Evolutionary conservation across 2,888 invertebrate genomes (phyloP).

Genomic region (Sphinx pinastri): DNA sequence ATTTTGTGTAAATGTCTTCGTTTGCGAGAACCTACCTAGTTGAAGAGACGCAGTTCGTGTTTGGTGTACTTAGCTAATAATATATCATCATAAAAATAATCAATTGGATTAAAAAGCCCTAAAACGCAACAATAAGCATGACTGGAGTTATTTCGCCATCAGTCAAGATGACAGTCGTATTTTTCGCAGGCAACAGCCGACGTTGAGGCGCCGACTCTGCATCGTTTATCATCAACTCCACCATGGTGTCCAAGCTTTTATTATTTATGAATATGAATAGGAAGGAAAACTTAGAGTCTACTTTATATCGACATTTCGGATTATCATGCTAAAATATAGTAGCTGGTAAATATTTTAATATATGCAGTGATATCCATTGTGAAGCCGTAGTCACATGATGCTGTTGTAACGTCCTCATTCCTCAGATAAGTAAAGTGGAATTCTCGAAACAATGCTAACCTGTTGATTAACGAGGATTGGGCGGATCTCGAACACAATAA

Average conservation of each 20-base stretch:
- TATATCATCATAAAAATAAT: not conserved
- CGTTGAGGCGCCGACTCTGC: conserved; percentile 71
- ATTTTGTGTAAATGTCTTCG: not conserved
- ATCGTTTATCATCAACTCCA: conserved; percentile 78
- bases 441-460: too few relatives aligned
- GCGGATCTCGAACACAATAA: too few relatives aligned
- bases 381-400: too few relatives aligned
- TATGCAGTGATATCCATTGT: too few relatives aligned
- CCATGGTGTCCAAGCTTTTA: conserved; percentile 65
- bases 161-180: conserved; percentile 82
- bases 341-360: not conserved
- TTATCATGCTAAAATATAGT: conserved; percentile 9
- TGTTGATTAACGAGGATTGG: too few relatives aligned
- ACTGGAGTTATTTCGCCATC: conserved; percentile 79
- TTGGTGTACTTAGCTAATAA: not conserved
- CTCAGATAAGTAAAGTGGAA: too few relatives aligned
- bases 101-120: conserved; percentile 57
- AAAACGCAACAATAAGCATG: conserved; percentile 76
- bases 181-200: conserved; percentile 79
- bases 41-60: not conserved
- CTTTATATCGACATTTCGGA: conserved; percentile 1
- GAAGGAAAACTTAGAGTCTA: conserved; percentile 24
- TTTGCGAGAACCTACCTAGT: not conserved
- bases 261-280: conserved; percentile 67
- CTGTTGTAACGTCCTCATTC: too few relatives aligned